Evolutionary conservation across 2,113 vertebrate species (phyloP), one percentile per base, ranked within the genome.

Genomic region (Tychaedon coryphoeus): DNA sequence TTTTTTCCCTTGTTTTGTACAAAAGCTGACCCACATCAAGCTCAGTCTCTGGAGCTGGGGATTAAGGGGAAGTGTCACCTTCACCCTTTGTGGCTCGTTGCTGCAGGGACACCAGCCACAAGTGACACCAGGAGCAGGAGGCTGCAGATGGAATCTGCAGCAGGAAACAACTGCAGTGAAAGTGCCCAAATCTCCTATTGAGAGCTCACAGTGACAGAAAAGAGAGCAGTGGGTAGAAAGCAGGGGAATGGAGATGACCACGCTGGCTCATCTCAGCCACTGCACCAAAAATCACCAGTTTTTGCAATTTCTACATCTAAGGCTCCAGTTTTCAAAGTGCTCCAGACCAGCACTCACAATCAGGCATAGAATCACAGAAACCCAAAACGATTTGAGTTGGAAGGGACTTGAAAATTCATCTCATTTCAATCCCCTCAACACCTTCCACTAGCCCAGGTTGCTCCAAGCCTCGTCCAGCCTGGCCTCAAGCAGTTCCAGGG

Each of bases 241-340:
- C 38, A 48, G 38, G 43, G 19, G 61, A 42, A n/a, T 14, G 19
- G 31, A 69, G 23, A 42, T 11, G 34, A 13, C 14, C 28, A 19
- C 0, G 0, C 29, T 31, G 43, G 38, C 50, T 64, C 34, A 13
- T 8, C 50, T 28, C 1, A 0, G 73, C 19, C 56, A 64, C 36
- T 0, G 5, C 77, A 43, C 7, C 23, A 56, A 48, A 71, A 92
- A 11, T 1, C 3, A 20, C 12, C 17, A 1, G 0, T 2, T 45
- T 53, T 70, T 61, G 42, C 22, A 3, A 33, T 28, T 61, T 8
- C 36, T 25, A 2, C 0, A 0, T 25, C 18, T 23, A 7, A 36
- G 6, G 28, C 12, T 57, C 40, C 34, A 2, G n/a, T 56, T 84
- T 71, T 38, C 51, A 45, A 40, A 64, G 31, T 29, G 51, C 19